phyloP scores from a whole-genome alignment of 2,797 vertebrate genomes.

The Leucoraja ocellata region DNA sequence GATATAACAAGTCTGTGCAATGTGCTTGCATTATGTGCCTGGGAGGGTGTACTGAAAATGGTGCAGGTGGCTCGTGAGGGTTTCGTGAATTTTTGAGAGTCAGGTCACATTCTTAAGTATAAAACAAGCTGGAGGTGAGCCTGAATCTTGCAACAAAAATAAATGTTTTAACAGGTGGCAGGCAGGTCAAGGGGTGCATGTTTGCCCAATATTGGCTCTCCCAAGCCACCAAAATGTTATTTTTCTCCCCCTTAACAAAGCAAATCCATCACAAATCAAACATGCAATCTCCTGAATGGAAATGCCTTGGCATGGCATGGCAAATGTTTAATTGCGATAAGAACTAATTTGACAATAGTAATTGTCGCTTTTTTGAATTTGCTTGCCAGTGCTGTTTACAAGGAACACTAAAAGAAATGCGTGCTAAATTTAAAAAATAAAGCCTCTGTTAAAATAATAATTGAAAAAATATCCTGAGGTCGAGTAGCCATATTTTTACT shows the following conservation, averaged over 20 bases:
- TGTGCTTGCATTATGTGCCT: not conserved
- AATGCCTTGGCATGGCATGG: not conserved
- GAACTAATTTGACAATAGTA: no score
- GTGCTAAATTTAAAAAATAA: not conserved
- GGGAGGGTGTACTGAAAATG: not conserved
- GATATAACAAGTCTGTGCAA: not conserved
- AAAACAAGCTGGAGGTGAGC: not conserved
- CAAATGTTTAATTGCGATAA: not conserved
- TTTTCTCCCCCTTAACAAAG: not conserved
- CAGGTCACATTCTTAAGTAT: not conserved
- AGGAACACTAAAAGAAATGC: not conserved
- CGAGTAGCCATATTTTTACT: not conserved
- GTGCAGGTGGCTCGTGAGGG: not conserved
- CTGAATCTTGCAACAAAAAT: not conserved
- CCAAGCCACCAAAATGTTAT: not conserved
- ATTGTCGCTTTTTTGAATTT: not conserved
- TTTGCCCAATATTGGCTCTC: not conserved
- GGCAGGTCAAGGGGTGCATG: not conserved
- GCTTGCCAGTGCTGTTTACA: not conserved
- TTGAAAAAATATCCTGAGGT: not conserved
- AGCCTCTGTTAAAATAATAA: not conserved
- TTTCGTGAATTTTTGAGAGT: not conserved
- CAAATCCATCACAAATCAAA: not conserved
- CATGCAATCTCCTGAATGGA: not conserved
- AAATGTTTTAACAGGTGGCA: not conserved